These are phyloP conservation scores for Trachops cirrhosus DNA, from an alignment of 2,797 vertebrate genomes.

Conservation along the genomic window DNA sequence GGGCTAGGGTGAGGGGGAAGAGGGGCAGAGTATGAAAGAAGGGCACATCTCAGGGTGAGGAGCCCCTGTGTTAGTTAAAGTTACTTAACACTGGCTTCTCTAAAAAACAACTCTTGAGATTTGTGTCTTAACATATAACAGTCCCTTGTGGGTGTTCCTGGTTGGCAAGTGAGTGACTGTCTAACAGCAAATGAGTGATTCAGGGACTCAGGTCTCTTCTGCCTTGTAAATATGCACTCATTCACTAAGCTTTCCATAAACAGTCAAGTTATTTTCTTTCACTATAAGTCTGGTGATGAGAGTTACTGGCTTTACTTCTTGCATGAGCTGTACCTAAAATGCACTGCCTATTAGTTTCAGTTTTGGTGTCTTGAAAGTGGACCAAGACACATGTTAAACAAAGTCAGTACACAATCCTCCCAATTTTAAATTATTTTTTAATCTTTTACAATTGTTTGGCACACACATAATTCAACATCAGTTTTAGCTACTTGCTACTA, in stretches of 20 bases:
- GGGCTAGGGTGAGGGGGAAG: not conserved
- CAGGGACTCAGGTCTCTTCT: not conserved
- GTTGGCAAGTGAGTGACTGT: not conserved
- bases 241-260: constrained; percentile 22
- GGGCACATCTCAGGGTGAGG: not conserved
- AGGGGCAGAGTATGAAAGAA: not conserved
- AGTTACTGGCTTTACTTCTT: not conserved
- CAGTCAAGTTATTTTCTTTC: constrained; percentile 27
- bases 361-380: constrained; percentile 24
- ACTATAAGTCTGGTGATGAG: not conserved
- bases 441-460: not conserved
- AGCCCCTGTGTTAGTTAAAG: not conserved
- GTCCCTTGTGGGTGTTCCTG: not conserved
- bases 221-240: not conserved
- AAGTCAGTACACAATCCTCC: not conserved
- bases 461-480: not conserved
- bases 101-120: not conserved
- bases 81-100: not conserved
- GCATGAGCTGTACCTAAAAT: not conserved
- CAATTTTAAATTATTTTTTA: not conserved
- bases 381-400: not conserved
- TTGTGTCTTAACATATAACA: not conserved
- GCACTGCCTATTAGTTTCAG: not conserved
- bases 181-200: not conserved
- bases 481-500: not conserved